phyloP scores from a whole-genome alignment of 2,797 vertebrate genomes.

The Typhlichthys subterraneus region DNA sequence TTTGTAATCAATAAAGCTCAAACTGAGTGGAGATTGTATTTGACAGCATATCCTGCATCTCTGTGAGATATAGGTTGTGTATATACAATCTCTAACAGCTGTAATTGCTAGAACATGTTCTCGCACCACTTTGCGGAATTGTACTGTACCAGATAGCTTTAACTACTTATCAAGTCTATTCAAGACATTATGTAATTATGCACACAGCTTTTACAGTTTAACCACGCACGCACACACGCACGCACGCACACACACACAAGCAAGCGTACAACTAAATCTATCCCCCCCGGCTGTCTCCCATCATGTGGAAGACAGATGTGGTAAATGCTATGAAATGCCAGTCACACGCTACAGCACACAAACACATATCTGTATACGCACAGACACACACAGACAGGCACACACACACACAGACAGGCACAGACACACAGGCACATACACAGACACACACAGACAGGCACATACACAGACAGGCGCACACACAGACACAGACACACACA shows the following conservation, averaged over 20 bases:
- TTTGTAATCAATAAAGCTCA: too few species aligned
- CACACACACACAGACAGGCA: too few species aligned
- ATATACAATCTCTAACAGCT: too few species aligned
- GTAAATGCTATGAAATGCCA: neutral
- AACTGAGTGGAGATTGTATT: too few species aligned
- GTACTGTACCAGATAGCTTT: too few species aligned
- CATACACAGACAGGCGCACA: conserved; percentile 6
- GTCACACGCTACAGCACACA: neutral
- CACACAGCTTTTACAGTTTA: conserved; percentile 16
- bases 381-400: conserved; percentile 12
- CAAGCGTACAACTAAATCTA: neutral
- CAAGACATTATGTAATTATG: neutral
- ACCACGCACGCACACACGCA: conserved; percentile 19
- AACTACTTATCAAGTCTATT: neutral
- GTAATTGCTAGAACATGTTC: too few species aligned
- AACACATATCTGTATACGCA: conserved; percentile 1
- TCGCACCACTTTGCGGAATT: too few species aligned
- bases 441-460: too few species aligned
- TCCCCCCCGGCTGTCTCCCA: neutral
- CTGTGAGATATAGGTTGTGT: too few species aligned
- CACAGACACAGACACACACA: conserved; percentile 2
- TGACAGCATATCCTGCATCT: too few species aligned
- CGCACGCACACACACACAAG: neutral
- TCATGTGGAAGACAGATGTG: neutral
- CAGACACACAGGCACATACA: too few species aligned